Percentiles rank a stretch among this genome's conserved stretches.
These are phyloP conservation scores for Melieria picta DNA, from an alignment of 2,888 invertebrate species.

Conservation along the genomic window DNA sequence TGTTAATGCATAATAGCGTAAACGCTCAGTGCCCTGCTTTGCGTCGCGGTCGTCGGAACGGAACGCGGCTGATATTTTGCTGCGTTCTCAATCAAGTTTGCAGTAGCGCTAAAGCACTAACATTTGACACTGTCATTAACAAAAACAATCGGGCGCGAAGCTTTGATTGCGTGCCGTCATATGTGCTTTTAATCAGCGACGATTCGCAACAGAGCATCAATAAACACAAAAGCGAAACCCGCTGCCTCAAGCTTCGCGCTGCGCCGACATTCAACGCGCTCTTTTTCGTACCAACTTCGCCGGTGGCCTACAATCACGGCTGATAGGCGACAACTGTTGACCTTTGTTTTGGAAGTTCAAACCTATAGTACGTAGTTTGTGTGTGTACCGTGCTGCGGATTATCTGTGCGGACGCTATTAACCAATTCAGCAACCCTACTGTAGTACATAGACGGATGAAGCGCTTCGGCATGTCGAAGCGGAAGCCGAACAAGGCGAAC, in stretches of 20 bases:
- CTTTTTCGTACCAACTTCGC: background rate
- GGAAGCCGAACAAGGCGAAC: conserved; percentile 11
- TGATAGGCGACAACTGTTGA: background rate
- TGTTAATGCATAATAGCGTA: too few relatives aligned
- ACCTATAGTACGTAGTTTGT: too few relatives aligned
- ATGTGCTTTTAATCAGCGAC: background rate
- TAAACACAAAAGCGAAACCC: background rate
- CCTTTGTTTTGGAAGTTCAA: background rate
- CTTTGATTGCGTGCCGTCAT: background rate
- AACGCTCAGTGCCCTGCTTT: background rate
- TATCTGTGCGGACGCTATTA: background rate
- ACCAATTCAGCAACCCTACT: too few relatives aligned
- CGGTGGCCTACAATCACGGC: background rate
- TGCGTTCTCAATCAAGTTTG: too few relatives aligned
- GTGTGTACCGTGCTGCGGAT: too few relatives aligned
- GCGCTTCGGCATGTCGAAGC: background rate
- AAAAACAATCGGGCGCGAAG: background rate
- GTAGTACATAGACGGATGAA: background rate
- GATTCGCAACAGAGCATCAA: background rate
- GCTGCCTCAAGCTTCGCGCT: background rate
- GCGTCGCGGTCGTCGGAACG: background rate
- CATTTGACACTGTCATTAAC: background rate
- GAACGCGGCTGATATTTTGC: too few relatives aligned
- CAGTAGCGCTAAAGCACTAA: too few relatives aligned
- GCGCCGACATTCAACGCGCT: background rate